A percentile compares a stretch with the other conserved stretches of the same genome.
Evolutionary conservation across 2,113 vertebrate species (phyloP).

Genomic region (Triplophysa dalaica): DNA sequence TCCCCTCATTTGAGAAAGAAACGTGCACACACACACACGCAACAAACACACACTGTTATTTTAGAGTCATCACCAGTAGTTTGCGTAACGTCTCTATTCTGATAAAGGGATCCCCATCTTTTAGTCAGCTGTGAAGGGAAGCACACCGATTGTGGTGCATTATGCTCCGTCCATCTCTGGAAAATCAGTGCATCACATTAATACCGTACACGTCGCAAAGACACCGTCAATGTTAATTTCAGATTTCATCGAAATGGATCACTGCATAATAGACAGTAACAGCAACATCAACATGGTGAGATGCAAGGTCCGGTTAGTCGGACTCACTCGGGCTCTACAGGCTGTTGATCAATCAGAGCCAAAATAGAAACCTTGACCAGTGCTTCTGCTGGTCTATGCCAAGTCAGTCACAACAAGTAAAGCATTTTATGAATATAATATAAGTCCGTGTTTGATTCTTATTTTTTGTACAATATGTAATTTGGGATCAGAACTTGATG

Average conservation of each 20-base stretch:
- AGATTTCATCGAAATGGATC: background rate
- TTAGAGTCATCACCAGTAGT: background rate
- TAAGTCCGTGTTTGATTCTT: no score
- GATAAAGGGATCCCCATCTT: background rate
- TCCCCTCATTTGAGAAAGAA: constrained; percentile 65
- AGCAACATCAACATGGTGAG: background rate
- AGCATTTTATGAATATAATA: no score
- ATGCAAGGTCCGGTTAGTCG: background rate
- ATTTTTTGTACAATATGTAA: no score
- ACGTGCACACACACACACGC: constrained; percentile 30
- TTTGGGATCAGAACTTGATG: no score
- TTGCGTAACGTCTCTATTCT: constrained; percentile 19
- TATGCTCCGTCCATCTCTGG: background rate
- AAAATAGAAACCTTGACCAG: background rate
- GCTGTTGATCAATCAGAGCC: background rate
- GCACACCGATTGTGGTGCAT: background rate
- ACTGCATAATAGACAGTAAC: background rate
- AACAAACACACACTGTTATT: background rate
- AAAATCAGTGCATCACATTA: background rate
- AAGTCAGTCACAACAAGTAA: no score
- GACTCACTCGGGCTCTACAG: background rate
- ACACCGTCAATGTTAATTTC: background rate
- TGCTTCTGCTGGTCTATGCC: no score
- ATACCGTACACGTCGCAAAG: background rate
- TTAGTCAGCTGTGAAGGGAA: background rate